Conservation (phyloP, 2,888 invertebrate genomes). For the Spodoptera exigua region DNA sequence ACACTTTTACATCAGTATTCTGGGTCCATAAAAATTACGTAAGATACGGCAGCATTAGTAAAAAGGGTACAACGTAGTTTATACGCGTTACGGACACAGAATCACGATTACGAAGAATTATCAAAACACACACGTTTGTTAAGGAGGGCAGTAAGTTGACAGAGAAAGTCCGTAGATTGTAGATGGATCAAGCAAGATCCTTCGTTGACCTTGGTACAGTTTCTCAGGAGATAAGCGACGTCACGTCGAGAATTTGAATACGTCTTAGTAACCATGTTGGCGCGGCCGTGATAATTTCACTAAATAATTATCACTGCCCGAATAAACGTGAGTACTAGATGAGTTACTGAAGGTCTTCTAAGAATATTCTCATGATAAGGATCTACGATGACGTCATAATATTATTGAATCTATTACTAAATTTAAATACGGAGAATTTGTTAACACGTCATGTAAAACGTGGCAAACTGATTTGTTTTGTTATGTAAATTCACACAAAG, state of each 20-base stretch:
- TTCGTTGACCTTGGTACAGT: constrained; percentile 62
- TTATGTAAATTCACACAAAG: constrained; percentile 13
- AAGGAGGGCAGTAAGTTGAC: constrained; percentile 49
- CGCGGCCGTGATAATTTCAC: constrained; percentile 63
- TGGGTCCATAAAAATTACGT: constrained; percentile 57
- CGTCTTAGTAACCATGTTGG: constrained; percentile 59
- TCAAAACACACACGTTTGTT: constrained; percentile 55
- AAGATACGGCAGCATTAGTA: constrained; percentile 61
- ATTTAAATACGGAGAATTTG: constrained; percentile 11
- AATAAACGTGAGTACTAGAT: constrained; percentile 58
- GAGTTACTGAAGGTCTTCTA: constrained; percentile 53
- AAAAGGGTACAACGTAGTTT: constrained; percentile 55
- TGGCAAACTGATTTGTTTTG: constrained; percentile 18
- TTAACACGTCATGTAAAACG: constrained; percentile 9
- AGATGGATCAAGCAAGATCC: constrained; percentile 36
- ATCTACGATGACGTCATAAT: constrained; percentile 36
- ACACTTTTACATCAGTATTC: constrained; percentile 66
- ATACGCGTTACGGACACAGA: constrained; percentile 40
- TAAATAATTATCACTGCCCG: constrained; percentile 65
- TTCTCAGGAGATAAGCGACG: constrained; percentile 58
- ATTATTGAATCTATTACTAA: constrained; percentile 26
- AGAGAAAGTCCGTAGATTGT: constrained; percentile 59
- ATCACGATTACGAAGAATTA: constrained; percentile 48
- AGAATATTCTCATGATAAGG: constrained; percentile 39
- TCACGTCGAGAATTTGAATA: constrained; percentile 52